Evolutionary conservation across 1,140 invertebrate genomes (phyloP), one percentile per base, ranked within the genome.

Genomic region (Antheraea pernyi): DNA sequence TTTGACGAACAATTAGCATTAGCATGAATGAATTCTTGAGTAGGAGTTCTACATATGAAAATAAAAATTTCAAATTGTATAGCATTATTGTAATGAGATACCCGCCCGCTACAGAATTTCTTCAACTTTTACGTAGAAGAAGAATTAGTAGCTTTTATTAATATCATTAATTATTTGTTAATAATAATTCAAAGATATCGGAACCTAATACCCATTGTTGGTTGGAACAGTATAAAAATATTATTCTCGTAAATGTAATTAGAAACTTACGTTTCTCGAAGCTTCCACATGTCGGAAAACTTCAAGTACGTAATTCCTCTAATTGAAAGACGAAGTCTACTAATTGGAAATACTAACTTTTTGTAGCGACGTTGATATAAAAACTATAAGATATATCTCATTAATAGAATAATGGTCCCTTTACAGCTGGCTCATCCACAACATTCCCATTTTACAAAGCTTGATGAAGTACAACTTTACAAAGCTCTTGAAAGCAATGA

Each of bases 401-500:
- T 46, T 46, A 59, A 65, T n/a, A 46, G 3, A 19, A 65, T 10
- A 10, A 67, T 69, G 39, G 39, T 11, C 7, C 5, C 39, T 9
- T 79, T 85, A 68, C 73, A 88, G 86, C 6, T 89, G 86, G 85
- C 67, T 89, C 7, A 16, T 73, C 8, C 69, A 81, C 22, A 89
- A 87, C 13, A 62, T 85, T 13, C 59, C 65, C n/a, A 61, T 84
- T 46, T 37, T 89, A 36, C 48, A 66, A 0, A 69, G 72, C 10
- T 69, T 86, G 58, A 53, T 59, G 3, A 64, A 77, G 53, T 16
- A 58, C 0, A 73, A 84, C 62, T 74, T 85, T 0, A 68, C 67
- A 0, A 63, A 64, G 30, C 58, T 90, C 19, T 85, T 84, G 46
- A n/a, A 72, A 58, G 79, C 77, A 0, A 85, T 79, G 6, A 83